Percentiles rank a stretch among this genome's conserved stretches.
phyloP scores from a whole-genome alignment of 2,113 vertebrate species.

The Hemichromis elongatus region DNA sequence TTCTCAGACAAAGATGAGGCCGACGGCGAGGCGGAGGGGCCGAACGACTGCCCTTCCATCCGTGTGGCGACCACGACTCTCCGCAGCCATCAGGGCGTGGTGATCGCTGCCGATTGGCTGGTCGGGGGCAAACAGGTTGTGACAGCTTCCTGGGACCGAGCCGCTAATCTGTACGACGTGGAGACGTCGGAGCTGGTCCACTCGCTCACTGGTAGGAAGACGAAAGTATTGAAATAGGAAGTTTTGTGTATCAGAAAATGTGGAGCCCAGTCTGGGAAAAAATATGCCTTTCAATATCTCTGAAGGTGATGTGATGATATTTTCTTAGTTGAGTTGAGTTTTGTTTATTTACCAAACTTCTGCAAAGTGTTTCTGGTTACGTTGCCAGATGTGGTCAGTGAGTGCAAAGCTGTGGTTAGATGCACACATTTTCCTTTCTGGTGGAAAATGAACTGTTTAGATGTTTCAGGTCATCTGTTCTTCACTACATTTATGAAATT shows the following conservation, averaged over 20 bases:
- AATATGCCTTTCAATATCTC: background rate
- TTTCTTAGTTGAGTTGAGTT: background rate
- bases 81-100: constrained; percentile 95
- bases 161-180: constrained; percentile 93
- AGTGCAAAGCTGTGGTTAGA: background rate
- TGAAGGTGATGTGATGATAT: background rate
- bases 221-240: background rate
- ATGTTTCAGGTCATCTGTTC: fast-evolving
- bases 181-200: constrained; percentile 95
- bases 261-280: background rate
- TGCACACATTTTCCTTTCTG: background rate
- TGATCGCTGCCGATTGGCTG: constrained; percentile 95
- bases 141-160: constrained; percentile 93
- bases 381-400: background rate
- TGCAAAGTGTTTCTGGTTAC: background rate
- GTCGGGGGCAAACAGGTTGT: constrained; percentile 94
- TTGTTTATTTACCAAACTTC: background rate
- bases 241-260: background rate
- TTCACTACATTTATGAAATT: background rate
- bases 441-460: background rate
- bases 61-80: constrained; percentile 81
- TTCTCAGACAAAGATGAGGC: constrained; percentile 91
- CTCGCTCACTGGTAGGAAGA: constrained; percentile 84
- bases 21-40: constrained; percentile 82
- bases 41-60: constrained; percentile 86